These are phyloP conservation scores for Lindbergichthys nudifrons DNA, from an alignment of 2,797 vertebrate genomes.

Conservation along the genomic window DNA sequence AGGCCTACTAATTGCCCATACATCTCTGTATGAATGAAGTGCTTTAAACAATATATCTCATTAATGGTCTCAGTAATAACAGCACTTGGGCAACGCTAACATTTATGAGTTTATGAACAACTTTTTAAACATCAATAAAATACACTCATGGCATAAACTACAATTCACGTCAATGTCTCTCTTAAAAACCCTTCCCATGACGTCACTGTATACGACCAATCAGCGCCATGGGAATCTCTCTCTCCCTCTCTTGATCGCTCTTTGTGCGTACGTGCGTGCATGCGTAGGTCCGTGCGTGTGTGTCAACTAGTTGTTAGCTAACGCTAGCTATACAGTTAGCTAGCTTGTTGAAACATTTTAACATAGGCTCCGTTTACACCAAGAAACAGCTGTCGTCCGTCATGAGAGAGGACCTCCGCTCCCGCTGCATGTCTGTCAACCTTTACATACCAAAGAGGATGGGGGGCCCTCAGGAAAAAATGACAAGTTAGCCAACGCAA, in stretches of 20 bases:
- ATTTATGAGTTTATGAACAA: too few relatives aligned
- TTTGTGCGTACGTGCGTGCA: conserved; percentile 29
- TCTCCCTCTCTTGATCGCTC: conserved; percentile 23
- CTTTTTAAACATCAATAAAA: too few relatives aligned
- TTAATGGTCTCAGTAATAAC: neutral
- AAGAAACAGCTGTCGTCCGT: conserved; percentile 45
- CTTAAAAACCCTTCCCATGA: conserved; percentile 22
- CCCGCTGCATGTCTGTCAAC: conserved; percentile 21
- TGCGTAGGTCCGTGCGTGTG: conserved; percentile 46
- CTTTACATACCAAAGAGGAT: conserved; percentile 58
- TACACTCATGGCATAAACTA: too few relatives aligned
- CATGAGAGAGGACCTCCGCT: conserved; percentile 46
- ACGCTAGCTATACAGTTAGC: conserved; percentile 67
- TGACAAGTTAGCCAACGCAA: conserved; percentile 63
- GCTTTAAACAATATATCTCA: neutral
- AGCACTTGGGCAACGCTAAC: neutral
- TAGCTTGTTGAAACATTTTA: conserved; percentile 66
- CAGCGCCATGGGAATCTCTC: conserved; percentile 64
- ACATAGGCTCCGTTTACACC: conserved; percentile 43
- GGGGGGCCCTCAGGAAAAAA: conserved; percentile 52
- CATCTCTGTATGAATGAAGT: neutral
- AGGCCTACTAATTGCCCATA: neutral
- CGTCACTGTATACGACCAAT: conserved; percentile 61
- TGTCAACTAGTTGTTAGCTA: conserved; percentile 79
- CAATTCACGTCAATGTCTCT: too few relatives aligned